phyloP scores from a whole-genome alignment of 1,140 invertebrate genomes.

The Dendroctonus ponderosae region DNA sequence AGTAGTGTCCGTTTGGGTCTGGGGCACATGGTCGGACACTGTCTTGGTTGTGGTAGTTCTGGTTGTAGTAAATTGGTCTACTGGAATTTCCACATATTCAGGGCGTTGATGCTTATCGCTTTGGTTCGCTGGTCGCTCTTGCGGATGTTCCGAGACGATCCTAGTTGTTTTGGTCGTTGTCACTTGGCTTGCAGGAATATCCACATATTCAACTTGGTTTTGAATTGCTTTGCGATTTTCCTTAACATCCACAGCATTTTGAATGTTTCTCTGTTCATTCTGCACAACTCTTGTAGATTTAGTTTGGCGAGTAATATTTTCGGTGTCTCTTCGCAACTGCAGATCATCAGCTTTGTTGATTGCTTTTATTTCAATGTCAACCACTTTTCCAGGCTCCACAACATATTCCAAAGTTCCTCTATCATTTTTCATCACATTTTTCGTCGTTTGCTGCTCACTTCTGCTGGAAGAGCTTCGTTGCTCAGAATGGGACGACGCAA shows the following conservation, averaged over 20 bases:
- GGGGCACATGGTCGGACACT: conserved; percentile 10
- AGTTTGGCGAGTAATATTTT: no score
- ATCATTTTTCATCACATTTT: conserved; percentile 5
- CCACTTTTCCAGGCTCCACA: conserved; percentile 12
- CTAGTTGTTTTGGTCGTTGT: conserved; percentile 20
- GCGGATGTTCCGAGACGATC: neutral
- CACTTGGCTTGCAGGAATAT: conserved; percentile 4
- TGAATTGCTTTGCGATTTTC: conserved; percentile 4
- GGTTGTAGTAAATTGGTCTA: conserved; percentile 5
- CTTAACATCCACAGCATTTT: neutral
- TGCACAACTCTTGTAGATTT: no score
- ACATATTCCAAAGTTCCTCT: conserved; percentile 4
- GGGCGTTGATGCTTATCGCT: conserved; percentile 1
- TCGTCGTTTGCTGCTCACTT: conserved; percentile 8
- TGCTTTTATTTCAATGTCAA: conserved; percentile 9
- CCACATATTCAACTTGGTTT: conserved; percentile 15
- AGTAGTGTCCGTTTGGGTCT: conserved; percentile 7
- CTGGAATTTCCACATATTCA: conserved; percentile 11
- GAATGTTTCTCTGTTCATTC: no score
- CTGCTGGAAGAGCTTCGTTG: conserved; percentile 15
- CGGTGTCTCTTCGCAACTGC: no score
- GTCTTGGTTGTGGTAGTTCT: conserved; percentile 24
- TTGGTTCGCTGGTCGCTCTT: neutral
- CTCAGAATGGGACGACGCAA: conserved; percentile 11
- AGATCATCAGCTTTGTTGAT: neutral